These are phyloP conservation scores for Chironomus striatipennis DNA, from an alignment of 1,140 invertebrate genomes.

Conservation along the genomic window DNA sequence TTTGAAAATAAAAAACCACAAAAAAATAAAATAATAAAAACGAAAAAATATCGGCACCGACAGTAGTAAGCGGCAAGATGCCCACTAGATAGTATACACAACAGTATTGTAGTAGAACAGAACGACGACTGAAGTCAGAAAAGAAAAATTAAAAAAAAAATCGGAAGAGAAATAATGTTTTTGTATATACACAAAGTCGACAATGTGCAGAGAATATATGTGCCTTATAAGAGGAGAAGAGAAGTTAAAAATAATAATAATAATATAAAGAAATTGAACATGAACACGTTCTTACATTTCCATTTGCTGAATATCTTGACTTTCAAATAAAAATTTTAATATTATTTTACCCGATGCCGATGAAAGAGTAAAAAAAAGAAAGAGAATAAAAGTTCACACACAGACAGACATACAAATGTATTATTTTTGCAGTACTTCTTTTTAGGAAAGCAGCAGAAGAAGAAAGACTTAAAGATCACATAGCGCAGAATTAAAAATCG, in stretches of 20 bases:
- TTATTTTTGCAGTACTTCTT: not conserved
- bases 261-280: not conserved
- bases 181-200: not conserved
- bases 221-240: not conserved
- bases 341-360: not conserved
- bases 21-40: not conserved
- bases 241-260: no score
- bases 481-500: not conserved
- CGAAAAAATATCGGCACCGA: not conserved
- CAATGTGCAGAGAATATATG: not conserved
- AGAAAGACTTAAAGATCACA: slow-evolving; percentile 4
- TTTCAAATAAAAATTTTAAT: not conserved
- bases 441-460: not conserved
- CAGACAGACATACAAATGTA: not conserved
- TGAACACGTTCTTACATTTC: slow-evolving; percentile 13
- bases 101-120: slow-evolving; percentile 1
- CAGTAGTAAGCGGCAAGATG: not conserved
- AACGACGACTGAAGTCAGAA: not conserved
- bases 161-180: no score
- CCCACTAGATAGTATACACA: not conserved
- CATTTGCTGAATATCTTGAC: not conserved
- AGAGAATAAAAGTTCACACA: not conserved
- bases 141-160: not conserved
- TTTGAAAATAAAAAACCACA: not conserved
- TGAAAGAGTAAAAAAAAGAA: slow-evolving; percentile 3